Base-by-base conservation (phyloP, 1,140 invertebrate species). In the Drosophila bifasciata region DNA sequence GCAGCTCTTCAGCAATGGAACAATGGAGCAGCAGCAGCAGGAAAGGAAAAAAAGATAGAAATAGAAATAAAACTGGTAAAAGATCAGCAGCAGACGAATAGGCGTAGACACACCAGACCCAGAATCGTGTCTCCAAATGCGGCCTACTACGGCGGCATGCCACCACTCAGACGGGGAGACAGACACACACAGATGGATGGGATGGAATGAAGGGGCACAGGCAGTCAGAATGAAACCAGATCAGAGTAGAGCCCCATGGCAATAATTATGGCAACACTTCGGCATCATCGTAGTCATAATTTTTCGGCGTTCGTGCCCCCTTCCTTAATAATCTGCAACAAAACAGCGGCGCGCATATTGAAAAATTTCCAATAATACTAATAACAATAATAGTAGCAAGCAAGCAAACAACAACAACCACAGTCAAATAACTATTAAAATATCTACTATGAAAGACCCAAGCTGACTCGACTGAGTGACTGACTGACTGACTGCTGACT, bases 261-360 rank as follows among this genome's bases (percentile, higher is more conserved):
- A 79, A 80, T 86, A 85, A 85, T 85, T 85, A 85, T 85, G 76
- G 60, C 75, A 83, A 83, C 67, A 66, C 69, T 77, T 77, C 56
- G 66, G 56, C 45, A 46, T 55, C 55, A 77, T 78, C 70, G 70
- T 80, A 73, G 67, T 76, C 49, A 69, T 72, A 72, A 52, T 72
- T 60, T 60, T 83, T 62, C 56, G 51, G n/a, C n/a, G 59, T 84
- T 84, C 74, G 79, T 85, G 80, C 76, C n/a, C n/a, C n/a, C n/a
- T n/a, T n/a, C n/a, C 76, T 80, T 72, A 79, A 85, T 84, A 84
- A 85, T 85, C 81, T 79, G 76, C 64, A 52, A n/a, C n/a, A 76
- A 66, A 83, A 78, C 80, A 57, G 80, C 80, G 52, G 66, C 72
- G n/a, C 55, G 78, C 70, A 79, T 76, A 86, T 86, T 86, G 83